Conservation (phyloP, 1,140 invertebrate genomes). For the Zaprionus capensis region DNA sequence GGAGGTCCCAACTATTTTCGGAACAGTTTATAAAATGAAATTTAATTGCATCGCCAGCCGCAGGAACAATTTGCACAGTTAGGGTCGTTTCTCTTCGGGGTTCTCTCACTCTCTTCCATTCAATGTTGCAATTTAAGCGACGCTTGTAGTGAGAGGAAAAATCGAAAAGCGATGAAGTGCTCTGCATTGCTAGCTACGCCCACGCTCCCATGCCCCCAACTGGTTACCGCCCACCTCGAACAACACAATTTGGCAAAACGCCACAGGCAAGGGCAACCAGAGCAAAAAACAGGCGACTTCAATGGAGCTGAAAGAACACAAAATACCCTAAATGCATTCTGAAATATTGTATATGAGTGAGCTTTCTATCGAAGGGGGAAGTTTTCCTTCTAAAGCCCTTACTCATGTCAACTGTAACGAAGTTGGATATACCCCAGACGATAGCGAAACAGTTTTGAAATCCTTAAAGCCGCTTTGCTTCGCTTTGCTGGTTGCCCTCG, state of each 20-base stretch:
- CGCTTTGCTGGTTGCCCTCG: constrained; percentile 3
- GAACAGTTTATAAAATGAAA: constrained; percentile 70
- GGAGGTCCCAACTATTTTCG: constrained; percentile 48
- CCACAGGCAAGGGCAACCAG: constrained; percentile 37
- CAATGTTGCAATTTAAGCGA: constrained; percentile 49
- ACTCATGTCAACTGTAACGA: background rate
- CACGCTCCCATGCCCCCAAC: constrained; percentile 10
- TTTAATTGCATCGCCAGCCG: constrained; percentile 69
- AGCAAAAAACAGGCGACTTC: constrained; percentile 40
- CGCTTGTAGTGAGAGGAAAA: constrained; percentile 17
- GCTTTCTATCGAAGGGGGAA: background rate
- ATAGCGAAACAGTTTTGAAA: constrained; percentile 37
- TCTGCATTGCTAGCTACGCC: constrained; percentile 23
- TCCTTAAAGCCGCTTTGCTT: constrained; percentile 50
- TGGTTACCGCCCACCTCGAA: constrained; percentile 47
- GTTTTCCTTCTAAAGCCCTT: too few relatives aligned
- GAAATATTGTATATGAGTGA: constrained; percentile 1
- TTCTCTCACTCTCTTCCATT: background rate
- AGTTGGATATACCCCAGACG: constrained; percentile 11
- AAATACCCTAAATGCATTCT: constrained; percentile 29
- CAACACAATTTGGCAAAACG: constrained; percentile 70
- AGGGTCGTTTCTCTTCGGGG: background rate
- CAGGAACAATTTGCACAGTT: constrained; percentile 63
- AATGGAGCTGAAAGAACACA: constrained; percentile 20
- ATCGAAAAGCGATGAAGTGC: constrained; percentile 37